Base-by-base conservation (phyloP, 1,140 invertebrate species). In the Agrilus planipennis region DNA sequence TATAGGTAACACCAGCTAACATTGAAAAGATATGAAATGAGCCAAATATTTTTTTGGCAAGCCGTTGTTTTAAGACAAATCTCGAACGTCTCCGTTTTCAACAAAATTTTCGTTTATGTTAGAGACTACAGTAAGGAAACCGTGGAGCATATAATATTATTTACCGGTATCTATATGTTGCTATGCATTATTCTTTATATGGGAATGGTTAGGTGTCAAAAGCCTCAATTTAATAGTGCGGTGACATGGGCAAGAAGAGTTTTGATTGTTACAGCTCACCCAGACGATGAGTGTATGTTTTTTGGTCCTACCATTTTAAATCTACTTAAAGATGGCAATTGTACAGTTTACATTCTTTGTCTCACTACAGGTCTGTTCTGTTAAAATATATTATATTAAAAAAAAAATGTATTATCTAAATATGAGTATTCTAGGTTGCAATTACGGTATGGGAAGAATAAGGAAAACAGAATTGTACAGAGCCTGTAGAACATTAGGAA, bases 201-300 rank as follows among this genome's bases (percentile, higher is more conserved):
- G 6, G 35, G 41, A 22, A 51, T 53, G 9, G 44, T 44, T 6
- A 32, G 38, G 34, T 56, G 53, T 49, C 40, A 52, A 14, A 22
- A 46, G 12, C 25, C 60, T 27, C 28, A 29, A 6, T 61, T 56
- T 44, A 45, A 63, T 55, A 12, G 58, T 61, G 31, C 59, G 59
- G 16, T 62, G 57, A 45, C 47, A 46, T 50, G 52, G 23, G 58
- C 68, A 17, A 65, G 65, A 45, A 63, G 83, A 51, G 72, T 91
- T 23, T 61, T 96, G 12, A 59, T 97, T 22, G 76, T 95, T 0
- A 87, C 76, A 10, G 90, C 92, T 16, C 94, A 98, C 72, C 94
- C 94, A 6, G 93, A 96, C 64, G 89, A 93, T 58, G 93, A 98
- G 62, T 89, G 87, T 46, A 97, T 97, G 93, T 98, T 98, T 63